These are phyloP conservation scores for Phenganax stokvisi DNA, from an alignment of 92 coral and sea anemone species.

Conservation along the genomic window DNA sequence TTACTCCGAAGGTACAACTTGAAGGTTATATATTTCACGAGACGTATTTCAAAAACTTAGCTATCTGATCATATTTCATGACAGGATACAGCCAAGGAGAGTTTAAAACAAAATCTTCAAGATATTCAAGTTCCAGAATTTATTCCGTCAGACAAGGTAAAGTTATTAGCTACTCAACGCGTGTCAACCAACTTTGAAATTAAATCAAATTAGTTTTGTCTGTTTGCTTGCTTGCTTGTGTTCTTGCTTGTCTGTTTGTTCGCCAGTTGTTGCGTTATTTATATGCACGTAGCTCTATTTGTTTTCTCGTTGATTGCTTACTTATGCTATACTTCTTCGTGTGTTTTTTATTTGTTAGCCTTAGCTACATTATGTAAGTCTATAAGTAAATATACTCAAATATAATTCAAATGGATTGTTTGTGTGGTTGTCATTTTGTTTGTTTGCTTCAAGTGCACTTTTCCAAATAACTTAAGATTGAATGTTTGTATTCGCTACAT, in stretches of 20 bases:
- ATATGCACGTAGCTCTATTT: background rate
- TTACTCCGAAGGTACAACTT: conserved; percentile 55
- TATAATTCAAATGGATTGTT: too few relatives aligned
- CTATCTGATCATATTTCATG: background rate
- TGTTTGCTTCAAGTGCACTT: too few relatives aligned
- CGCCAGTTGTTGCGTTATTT: background rate
- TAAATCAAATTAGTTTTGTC: too few relatives aligned
- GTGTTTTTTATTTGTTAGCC: background rate
- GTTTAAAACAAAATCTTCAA: conserved; percentile 47
- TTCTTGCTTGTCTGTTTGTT: background rate
- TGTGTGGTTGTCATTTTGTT: too few relatives aligned
- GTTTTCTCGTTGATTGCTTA: background rate
- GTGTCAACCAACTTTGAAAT: background rate
- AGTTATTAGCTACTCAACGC: background rate
- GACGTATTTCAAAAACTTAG: background rate
- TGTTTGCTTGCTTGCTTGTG: too few relatives aligned
- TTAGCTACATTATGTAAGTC: too few relatives aligned
- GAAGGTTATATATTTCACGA: background rate
- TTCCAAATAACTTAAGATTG: too few relatives aligned
- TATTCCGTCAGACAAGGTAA: conserved; percentile 65
- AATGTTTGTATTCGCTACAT: too few relatives aligned
- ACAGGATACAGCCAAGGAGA: conserved; percentile 65
- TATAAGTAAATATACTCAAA: too few relatives aligned
- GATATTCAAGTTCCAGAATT: conserved; percentile 57
- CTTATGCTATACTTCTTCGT: background rate